A percentile compares a stretch with the other conserved stretches of the same genome.
These are phyloP conservation scores for Caenorhabditis latens DNA, from an alignment of 1,140 invertebrate genomes.

Conservation along the genomic window DNA sequence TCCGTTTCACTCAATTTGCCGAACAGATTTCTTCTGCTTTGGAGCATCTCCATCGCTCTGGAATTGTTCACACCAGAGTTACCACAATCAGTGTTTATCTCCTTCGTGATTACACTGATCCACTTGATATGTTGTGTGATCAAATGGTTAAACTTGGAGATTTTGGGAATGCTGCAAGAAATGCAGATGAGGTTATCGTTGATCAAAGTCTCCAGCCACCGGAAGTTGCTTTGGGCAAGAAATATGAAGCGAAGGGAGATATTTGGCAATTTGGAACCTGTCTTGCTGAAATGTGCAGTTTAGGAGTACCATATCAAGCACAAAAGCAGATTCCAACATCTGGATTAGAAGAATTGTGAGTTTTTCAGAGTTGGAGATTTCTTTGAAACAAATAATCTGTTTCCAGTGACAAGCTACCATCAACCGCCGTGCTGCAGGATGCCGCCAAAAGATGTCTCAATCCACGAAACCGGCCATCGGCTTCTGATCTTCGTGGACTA, in stretches of 20 bases:
- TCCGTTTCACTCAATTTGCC: conserved; percentile 20
- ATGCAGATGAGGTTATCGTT: background rate
- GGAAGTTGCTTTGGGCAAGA: conserved; percentile 25
- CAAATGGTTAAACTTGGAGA: conserved; percentile 26
- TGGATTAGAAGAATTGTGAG: conserved; percentile 35
- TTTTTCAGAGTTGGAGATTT: background rate
- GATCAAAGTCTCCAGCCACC: conserved; percentile 28
- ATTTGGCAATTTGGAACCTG: conserved; percentile 48
- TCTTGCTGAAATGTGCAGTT: conserved; percentile 39
- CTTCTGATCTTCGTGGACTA: conserved; percentile 11
- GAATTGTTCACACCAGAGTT: conserved; percentile 33
- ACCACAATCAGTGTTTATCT: conserved; percentile 26
- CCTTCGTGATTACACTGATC: conserved; percentile 36
- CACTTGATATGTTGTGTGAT: conserved; percentile 26
- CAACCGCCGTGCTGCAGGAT: background rate
- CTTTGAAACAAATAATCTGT: background rate
- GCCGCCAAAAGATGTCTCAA: conserved; percentile 20
- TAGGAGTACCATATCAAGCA: conserved; percentile 23
- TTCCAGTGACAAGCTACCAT: conserved; percentile 39
- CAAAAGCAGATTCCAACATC: conserved; percentile 40
- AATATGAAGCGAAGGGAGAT: conserved; percentile 47
- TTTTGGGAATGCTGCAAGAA: conserved; percentile 15
- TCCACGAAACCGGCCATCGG: conserved; percentile 2
- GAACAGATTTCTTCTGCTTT: conserved; percentile 31
- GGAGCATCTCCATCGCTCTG: conserved; percentile 4